phyloP scores from a whole-genome alignment of 35 echinoderm and acorn worm species.

The Lytechinus pictus region DNA sequence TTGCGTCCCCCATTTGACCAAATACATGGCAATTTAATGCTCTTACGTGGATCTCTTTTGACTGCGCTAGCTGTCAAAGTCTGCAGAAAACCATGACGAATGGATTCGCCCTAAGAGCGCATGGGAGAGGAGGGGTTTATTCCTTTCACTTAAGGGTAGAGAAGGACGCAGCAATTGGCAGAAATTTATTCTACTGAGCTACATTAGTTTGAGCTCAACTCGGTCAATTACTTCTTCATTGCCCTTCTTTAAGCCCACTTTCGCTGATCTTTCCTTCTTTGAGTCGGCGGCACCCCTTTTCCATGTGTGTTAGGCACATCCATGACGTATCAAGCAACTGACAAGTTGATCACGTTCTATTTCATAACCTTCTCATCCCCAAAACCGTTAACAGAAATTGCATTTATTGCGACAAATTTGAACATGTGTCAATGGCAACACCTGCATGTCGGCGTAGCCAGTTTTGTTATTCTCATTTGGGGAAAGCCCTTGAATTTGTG shows the following conservation, averaged over 20 bases:
- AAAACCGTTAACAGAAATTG: not conserved
- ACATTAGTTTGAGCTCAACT: conserved; percentile 45
- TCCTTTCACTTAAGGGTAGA: conserved; percentile 49
- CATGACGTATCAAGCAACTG: not conserved
- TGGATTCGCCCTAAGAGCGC: conserved; percentile 25
- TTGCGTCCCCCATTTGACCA: conserved; percentile 51
- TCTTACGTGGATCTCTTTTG: conserved; percentile 45
- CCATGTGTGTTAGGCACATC: not conserved
- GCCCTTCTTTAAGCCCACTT: conserved; percentile 34
- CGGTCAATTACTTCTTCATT: conserved; percentile 55
- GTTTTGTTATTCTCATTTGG: not conserved
- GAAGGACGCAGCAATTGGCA: conserved; percentile 37
- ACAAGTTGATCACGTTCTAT: not conserved
- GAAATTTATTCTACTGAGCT: conserved; percentile 44
- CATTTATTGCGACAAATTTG: not conserved
- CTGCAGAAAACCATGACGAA: conserved; percentile 39
- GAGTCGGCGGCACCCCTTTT: not conserved
- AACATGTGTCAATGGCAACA: not conserved
- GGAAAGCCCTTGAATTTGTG: not conserved
- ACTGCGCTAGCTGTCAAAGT: conserved; percentile 24
- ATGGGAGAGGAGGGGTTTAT: conserved; percentile 26
- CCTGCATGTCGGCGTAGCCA: not conserved
- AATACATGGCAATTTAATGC: conserved; percentile 55
- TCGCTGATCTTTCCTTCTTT: conserved; percentile 37
- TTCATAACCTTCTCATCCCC: not conserved